Evolutionary conservation across 2,888 invertebrate genomes (phyloP), one percentile per base, ranked within the genome.

Genomic region (Drosophila peninsularis): DNA sequence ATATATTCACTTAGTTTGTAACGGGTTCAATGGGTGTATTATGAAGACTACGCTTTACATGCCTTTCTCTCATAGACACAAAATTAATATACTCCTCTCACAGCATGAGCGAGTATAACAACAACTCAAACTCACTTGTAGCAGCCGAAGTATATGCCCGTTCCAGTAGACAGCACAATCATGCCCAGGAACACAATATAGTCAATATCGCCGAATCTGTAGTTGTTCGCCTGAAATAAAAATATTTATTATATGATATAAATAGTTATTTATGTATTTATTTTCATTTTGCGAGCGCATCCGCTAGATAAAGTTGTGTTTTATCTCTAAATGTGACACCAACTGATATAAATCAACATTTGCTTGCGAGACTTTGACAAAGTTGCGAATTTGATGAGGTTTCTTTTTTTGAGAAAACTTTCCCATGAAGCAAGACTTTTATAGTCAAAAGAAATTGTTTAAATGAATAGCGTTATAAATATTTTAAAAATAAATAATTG

Each of bases 121-220:
- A 5, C 13, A 5, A 13, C 10, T 9, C 4, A 14, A 7, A 67
- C 85, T 84, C 54, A 92, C 92, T 89, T 92, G 50, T 87, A 82
- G 66, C 91, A 88, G 79, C 93, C 91, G 89, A 92, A 88, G 91
- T 96, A 97, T 50, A 97, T 89, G 1, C 97, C 97, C n/a, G 97
- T 96, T 3, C 94, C 93, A 14, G 96, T 96, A 0, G 97, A 97
- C 4, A 96, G 88, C 6, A 94, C 82, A 75, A 96, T 93, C 94
- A 97, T 95, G 6, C 94, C 88, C 7, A 94, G 94, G 88, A 97
- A 97, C 39, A 96, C 95, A 41, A 94, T 92, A 92, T 97, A 97
- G 91, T 96, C 96, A 27, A 93, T 90, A 27, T 89, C 76, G 57
- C 90, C 89, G 56, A 92, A 92, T 53, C 88, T 68, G 64, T 72